Conservation (phyloP, 2,797 vertebrate genomes). For the Limosa lapponica region DNA sequence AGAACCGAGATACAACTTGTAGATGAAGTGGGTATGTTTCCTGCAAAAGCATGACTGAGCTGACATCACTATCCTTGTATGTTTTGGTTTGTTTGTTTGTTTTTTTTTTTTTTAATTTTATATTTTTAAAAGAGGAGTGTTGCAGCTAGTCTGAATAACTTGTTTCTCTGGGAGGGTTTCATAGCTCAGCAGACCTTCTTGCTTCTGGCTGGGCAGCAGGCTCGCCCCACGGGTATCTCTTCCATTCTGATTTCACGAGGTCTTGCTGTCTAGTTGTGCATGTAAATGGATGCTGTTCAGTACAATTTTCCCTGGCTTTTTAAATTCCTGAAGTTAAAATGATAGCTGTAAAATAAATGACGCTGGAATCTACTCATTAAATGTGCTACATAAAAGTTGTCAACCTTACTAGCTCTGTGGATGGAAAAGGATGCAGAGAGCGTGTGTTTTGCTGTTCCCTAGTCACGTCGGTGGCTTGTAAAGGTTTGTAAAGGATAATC, state of each 20-base stretch:
- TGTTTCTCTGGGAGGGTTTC: background rate
- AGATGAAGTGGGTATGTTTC: background rate
- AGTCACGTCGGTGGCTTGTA: background rate
- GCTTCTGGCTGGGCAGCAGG: background rate
- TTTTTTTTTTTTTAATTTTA: background rate
- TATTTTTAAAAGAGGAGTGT: background rate
- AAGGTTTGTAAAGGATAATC: background rate
- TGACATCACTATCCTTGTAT: background rate
- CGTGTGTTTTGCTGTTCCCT: accelerated
- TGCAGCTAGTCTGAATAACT: background rate
- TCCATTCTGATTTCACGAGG: accelerated
- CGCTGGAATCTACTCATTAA: accelerated
- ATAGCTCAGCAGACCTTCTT: background rate
- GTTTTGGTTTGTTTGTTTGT: background rate
- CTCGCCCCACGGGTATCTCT: background rate
- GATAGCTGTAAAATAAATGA: background rate
- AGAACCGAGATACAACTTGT: background rate
- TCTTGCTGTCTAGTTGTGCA: background rate
- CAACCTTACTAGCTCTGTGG: background rate
- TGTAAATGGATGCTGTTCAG: background rate
- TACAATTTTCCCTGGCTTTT: background rate
- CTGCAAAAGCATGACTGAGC: too few species aligned
- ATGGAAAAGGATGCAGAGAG: background rate
- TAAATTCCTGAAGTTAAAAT: background rate
- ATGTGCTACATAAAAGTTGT: background rate